Evolutionary conservation across 2,888 invertebrate species (phyloP).

Genomic region (Lasioglossum calceatum): DNA sequence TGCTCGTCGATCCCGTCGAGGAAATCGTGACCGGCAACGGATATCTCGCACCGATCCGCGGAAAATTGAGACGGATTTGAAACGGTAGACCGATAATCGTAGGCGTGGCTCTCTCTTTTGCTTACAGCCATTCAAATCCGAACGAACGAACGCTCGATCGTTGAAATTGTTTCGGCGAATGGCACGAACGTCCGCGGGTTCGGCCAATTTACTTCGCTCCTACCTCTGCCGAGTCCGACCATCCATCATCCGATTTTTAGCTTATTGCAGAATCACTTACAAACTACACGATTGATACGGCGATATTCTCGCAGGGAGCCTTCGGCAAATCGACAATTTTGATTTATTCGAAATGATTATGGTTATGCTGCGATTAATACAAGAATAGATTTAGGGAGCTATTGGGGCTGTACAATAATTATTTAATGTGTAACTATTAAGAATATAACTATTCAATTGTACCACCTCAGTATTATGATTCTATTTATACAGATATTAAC

Average conservation of each 20-base stretch:
- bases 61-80: conserved; percentile 61
- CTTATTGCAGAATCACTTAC: neutral
- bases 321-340: neutral
- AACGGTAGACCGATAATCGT: conserved; percentile 59
- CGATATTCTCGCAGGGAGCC: neutral
- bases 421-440: too few relatives aligned
- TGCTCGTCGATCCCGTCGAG: conserved; percentile 13
- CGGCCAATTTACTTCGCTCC: conserved; percentile 50
- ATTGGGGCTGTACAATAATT: neutral
- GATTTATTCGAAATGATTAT: neutral
- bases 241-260: conserved; percentile 45
- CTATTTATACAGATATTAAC: too few relatives aligned
- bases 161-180: conserved; percentile 65
- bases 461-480: too few relatives aligned
- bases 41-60: conserved; percentile 47
- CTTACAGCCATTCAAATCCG: conserved; percentile 35
- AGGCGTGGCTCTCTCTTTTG: conserved; percentile 63
- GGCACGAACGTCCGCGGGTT: conserved; percentile 16
- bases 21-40: conserved; percentile 61
- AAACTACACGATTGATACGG: neutral
- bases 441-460: too few relatives aligned
- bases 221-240: conserved; percentile 34
- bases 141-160: conserved; percentile 28
- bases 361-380: neutral
- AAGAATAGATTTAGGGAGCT: neutral